These are phyloP conservation scores for Drosophila paucipuncta DNA, from an alignment of 2,888 invertebrate genomes.

Conservation along the genomic window DNA sequence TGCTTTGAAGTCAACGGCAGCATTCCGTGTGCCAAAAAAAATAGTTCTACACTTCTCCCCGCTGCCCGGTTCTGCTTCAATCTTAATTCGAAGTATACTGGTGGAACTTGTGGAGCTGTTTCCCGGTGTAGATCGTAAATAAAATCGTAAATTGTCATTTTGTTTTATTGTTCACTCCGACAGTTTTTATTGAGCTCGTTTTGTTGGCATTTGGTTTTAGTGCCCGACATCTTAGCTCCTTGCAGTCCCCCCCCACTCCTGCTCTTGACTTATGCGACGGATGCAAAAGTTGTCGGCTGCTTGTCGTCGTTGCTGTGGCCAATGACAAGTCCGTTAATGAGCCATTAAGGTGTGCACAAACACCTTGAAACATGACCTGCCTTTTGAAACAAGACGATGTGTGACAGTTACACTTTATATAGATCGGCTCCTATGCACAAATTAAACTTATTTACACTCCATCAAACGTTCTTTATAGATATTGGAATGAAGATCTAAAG, in stretches of 20 bases:
- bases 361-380: slow-evolving; percentile 31
- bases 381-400: neutral
- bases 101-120: slow-evolving; percentile 17
- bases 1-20: slow-evolving; percentile 66
- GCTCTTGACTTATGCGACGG: slow-evolving; percentile 27
- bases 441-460: neutral
- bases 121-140: slow-evolving; percentile 69
- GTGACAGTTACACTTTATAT: neutral
- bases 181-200: slow-evolving; percentile 80
- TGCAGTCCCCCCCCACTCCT: neutral
- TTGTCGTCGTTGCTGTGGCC: slow-evolving; percentile 32
- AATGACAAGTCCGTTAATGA: slow-evolving; percentile 74
- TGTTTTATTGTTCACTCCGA: slow-evolving; percentile 74
- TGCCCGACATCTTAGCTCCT: slow-evolving; percentile 21
- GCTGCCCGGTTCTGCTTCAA: slow-evolving; percentile 4
- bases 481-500: slow-evolving; percentile 11
- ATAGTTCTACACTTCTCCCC: slow-evolving; percentile 3
- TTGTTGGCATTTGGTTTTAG: slow-evolving; percentile 65
- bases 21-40: slow-evolving; percentile 24
- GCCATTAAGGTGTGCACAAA: slow-evolving; percentile 74
- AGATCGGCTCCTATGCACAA: neutral
- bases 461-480: neutral
- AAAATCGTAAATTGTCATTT: slow-evolving; percentile 80
- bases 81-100: slow-evolving; percentile 13
- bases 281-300: slow-evolving; percentile 53